Percentiles rank a stretch among this genome's conserved stretches.
phyloP scores from a whole-genome alignment of 1,140 invertebrate species.

The Halictus rubicundus region DNA sequence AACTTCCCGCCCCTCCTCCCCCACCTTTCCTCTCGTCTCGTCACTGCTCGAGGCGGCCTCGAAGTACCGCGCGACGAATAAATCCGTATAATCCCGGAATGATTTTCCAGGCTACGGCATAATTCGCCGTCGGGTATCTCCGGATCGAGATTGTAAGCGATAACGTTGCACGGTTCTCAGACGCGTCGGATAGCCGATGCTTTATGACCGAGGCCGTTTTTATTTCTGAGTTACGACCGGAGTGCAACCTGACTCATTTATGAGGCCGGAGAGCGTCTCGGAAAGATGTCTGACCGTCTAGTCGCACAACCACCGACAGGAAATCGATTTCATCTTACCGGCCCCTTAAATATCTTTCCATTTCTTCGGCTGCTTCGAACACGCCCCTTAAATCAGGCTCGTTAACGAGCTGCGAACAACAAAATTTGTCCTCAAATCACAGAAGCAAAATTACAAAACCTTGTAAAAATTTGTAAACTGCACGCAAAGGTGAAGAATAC shows the following conservation, averaged over 20 bases:
- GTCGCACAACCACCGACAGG: conserved; percentile 34
- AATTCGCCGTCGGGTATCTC: background rate
- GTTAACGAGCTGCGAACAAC: too few relatives aligned
- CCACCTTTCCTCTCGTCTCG: too few relatives aligned
- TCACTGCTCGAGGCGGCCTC: background rate
- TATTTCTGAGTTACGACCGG: conserved; percentile 51
- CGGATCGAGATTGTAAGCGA: conserved; percentile 8
- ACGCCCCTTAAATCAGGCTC: too few relatives aligned
- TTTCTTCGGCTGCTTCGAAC: conserved; percentile 32
- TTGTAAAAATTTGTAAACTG: too few relatives aligned
- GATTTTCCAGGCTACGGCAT: background rate
- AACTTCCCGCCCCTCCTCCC: background rate
- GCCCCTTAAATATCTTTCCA: conserved; percentile 55
- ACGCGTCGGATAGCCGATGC: background rate
- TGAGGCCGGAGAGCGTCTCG: conserved; percentile 31
- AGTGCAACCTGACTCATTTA: conserved; percentile 57
- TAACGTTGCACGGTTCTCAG: conserved; percentile 7
- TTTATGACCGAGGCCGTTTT: conserved; percentile 47
- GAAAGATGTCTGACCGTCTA: conserved; percentile 37
- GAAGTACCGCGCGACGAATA: conserved; percentile 11
- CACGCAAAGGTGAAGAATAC: too few relatives aligned
- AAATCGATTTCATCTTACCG: conserved; percentile 57
- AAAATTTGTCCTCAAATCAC: too few relatives aligned
- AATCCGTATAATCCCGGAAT: conserved; percentile 21
- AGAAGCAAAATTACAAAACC: too few relatives aligned